phyloP scores from a whole-genome alignment of 1,140 invertebrate species.

The Zaprionus kolodkinae region DNA sequence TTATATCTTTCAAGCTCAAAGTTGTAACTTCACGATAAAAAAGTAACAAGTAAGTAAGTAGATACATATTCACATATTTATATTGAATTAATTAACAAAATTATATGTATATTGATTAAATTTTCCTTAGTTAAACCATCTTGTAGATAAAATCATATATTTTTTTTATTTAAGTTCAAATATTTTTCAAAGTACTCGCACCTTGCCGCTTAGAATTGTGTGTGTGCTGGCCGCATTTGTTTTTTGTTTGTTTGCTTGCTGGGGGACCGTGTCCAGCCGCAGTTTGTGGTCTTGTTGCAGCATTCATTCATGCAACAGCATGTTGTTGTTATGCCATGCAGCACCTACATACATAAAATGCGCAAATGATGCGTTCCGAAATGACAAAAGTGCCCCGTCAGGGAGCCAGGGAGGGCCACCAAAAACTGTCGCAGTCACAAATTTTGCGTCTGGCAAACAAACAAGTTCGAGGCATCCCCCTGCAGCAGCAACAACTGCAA shows the following conservation, averaged over 20 bases:
- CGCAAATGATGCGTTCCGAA: slow-evolving; percentile 74
- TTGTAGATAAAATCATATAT: not conserved
- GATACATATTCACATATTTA: too few species aligned
- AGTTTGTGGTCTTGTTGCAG: slow-evolving; percentile 59
- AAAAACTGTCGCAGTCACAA: slow-evolving; percentile 79
- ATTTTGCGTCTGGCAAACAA: slow-evolving; percentile 60
- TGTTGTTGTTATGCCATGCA: slow-evolving; percentile 51
- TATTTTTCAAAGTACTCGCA: not conserved
- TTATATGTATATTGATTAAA: not conserved
- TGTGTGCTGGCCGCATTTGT: not conserved
- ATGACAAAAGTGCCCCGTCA: slow-evolving; percentile 32
- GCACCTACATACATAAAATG: slow-evolving; percentile 77
- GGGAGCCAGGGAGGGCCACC: not conserved
- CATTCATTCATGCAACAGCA: slow-evolving; percentile 65
- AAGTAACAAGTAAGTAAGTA: too few species aligned
- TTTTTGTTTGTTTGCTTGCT: not conserved
- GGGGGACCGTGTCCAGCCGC: slow-evolving; percentile 13
- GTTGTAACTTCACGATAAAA: too few species aligned
- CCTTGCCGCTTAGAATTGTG: not conserved
- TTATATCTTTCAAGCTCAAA: too few species aligned
- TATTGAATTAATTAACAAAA: too few species aligned
- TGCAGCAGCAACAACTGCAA: slow-evolving; percentile 16
- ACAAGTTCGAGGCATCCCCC: slow-evolving; percentile 29
- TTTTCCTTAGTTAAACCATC: not conserved
- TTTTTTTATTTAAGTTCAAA: not conserved